Percentiles rank a stretch among this genome's conserved stretches.
These are phyloP conservation scores for Carassius carassius DNA, from an alignment of 2,113 vertebrate species.

Conservation along the genomic window DNA sequence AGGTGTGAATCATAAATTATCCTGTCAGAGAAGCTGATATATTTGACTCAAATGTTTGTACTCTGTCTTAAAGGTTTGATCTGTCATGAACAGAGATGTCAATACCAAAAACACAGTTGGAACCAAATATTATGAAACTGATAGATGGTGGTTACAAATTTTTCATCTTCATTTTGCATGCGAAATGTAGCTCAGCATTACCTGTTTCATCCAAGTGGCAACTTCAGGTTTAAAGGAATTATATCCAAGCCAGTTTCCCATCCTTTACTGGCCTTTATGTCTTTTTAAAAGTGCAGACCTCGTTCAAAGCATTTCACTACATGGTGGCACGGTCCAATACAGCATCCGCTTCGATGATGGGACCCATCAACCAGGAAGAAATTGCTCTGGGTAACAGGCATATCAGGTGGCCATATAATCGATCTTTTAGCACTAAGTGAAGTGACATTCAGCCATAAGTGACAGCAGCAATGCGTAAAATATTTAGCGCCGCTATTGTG, in stretches of 20 bases:
- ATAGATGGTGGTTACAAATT: neutral
- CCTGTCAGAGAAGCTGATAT: neutral
- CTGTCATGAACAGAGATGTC: neutral
- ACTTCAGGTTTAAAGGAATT: conserved; percentile 18
- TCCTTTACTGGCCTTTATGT: neutral
- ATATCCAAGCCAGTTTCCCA: neutral
- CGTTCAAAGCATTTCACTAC: neutral
- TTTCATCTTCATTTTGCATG: neutral
- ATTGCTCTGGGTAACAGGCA: conserved; percentile 36
- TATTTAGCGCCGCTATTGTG: neutral
- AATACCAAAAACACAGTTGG: neutral
- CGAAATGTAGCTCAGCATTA: conserved; percentile 2
- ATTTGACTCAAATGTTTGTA: conserved; percentile 13
- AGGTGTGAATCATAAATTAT: conserved; percentile 7
- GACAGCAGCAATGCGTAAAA: conserved; percentile 14
- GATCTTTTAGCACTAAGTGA: conserved; percentile 37
- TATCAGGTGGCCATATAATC: conserved; percentile 35
- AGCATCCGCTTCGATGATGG: neutral
- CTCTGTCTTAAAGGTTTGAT: neutral
- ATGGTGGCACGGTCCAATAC: conserved; percentile 10
- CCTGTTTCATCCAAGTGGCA: neutral
- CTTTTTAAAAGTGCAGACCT: conserved; percentile 23
- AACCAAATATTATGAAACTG: neutral
- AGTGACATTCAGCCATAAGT: too few species aligned
- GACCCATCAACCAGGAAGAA: conserved; percentile 23